Evolutionary conservation across 2,113 vertebrate species (phyloP).

Genomic region (Rhinichthys klamathensis): DNA sequence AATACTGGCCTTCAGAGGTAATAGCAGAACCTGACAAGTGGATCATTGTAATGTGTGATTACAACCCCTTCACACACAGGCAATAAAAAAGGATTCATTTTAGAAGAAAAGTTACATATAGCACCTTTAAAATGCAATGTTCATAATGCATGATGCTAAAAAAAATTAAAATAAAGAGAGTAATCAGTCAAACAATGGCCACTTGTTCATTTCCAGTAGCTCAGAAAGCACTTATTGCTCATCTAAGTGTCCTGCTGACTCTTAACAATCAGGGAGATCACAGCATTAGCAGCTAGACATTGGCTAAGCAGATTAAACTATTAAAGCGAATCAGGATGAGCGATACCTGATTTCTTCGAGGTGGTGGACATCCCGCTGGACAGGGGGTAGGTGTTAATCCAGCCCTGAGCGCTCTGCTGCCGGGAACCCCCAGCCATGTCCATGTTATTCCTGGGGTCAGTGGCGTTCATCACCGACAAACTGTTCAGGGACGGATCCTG

Average conservation of each 20-base stretch:
- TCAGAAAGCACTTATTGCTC: not conserved
- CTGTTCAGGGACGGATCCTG: slow-evolving; percentile 86
- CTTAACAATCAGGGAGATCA: slow-evolving; percentile 4
- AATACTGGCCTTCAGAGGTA: too few species aligned
- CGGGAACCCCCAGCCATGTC: slow-evolving; percentile 88
- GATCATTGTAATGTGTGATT: too few species aligned
- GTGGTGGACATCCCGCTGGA: slow-evolving; percentile 98
- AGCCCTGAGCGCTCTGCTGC: slow-evolving; percentile 93
- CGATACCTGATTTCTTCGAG: slow-evolving; percentile 95
- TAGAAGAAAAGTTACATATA: too few species aligned
- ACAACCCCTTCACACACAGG: too few species aligned
- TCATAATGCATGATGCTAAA: too few species aligned
- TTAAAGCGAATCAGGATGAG: slow-evolving; percentile 14
- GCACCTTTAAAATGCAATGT: too few species aligned
- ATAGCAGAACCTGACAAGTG: too few species aligned
- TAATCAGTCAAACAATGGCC: not conserved
- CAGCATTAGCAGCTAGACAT: not conserved
- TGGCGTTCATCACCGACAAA: slow-evolving; percentile 80
- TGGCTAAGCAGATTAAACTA: slow-evolving; percentile 26
- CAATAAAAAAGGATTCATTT: too few species aligned
- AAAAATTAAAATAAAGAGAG: too few species aligned
- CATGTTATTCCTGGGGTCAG: slow-evolving; percentile 85
- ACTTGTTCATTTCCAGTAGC: not conserved
- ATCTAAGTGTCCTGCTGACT: not conserved
- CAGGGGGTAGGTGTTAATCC: slow-evolving; percentile 98